Base-by-base conservation (phyloP, 2,888 invertebrate genomes). In the Thumatha senex region DNA sequence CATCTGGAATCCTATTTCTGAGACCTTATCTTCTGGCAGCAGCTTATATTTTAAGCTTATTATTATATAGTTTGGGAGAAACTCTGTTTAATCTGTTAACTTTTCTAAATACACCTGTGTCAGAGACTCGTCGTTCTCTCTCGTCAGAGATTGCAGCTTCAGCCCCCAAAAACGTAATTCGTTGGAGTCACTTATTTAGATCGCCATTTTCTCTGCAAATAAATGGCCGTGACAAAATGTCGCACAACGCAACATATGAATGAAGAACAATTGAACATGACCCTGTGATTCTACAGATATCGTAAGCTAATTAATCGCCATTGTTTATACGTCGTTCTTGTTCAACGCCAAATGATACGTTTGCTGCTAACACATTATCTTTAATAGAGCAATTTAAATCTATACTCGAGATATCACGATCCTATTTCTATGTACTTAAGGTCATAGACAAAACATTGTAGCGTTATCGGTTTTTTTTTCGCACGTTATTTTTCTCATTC, bases 401-500 rank as follows among this genome's bases (percentile, higher is more conserved):
- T 56, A 42, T 45, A 50, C 29, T 51, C 39, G 31, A 50, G 46
- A 41, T 39, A 38, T 46, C 38, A 40, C 45, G 33, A 44, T 46
- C 54, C 54, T 62, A 58, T 62, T 59, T 11, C 46, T n/a, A 30
- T 46, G 43, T 36, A 2, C 30, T 55, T 54, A 51, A 50, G 54
- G 48, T 42, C 42, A 47, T 57, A 56, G 54, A 45, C 52, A 53
- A 48, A 62, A 46, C 41, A 48, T 44, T 53, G 48, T 44, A 33
- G 42, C n/a, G n/a, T n/a, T 24, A 24, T 59, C 31, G 2, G 31
- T 51, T 18, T 7, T 18, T 48, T 44, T 48, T 78, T 82, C 83
- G 72, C 82, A 82, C 79, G 78, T 74, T 69, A 71, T 80, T 82
- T 83, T 82, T 84, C 80, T 68, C 71, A 64, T 62, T 3, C 69